Evolutionary conservation across 2,888 invertebrate genomes (phyloP), one percentile per base, ranked within the genome.

Genomic region (Carcina quercana): DNA sequence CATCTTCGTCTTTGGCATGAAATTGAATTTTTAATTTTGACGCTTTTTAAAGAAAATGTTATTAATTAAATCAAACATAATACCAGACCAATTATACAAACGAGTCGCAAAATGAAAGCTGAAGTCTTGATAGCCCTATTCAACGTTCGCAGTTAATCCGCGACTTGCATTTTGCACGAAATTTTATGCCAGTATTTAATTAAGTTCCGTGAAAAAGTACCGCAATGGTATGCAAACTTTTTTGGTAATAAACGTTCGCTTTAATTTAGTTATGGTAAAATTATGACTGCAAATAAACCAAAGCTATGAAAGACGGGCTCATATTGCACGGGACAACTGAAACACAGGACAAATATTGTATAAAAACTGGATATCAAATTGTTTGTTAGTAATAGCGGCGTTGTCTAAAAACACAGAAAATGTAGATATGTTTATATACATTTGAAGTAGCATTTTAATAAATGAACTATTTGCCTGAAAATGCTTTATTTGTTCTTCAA

Each of bases 131-230:
- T 47, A 51, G 42, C 52, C 46, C 44, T 42, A 41, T 36, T 24
- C 14, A 14, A 30, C 12, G 24, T n/a, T 30, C 24, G 50, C 42
- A 55, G 51, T 56, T 53, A 55, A 55, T 58, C 53, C 50, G 48
- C 44, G 47, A 43, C 42, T 69, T 68, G 74, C 72, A 73, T 68
- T 72, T 70, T 59, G 65, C 74, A 75, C 65, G 73, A 70, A 63
- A 66, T 70, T 68, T 64, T 58, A 54, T 59, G 48, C 50, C 48
- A 43, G 62, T 59, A 72, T 70, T 78, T 72, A 74, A 74, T 74
- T 71, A 74, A 50, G 42, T 62, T 61, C 59, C 50, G 53, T 52
- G 62, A 62, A 67, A 67, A 66, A 56, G 51, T 52, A 59, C 57
- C 53, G 63, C 62, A 58, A 56, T 49, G 45, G 42, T 44, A 50